A percentile compares a stretch with the other conserved stretches of the same genome.
Evolutionary conservation across 2,113 vertebrate genomes (phyloP).

Genomic region (Acrocephalus arundinaceus): DNA sequence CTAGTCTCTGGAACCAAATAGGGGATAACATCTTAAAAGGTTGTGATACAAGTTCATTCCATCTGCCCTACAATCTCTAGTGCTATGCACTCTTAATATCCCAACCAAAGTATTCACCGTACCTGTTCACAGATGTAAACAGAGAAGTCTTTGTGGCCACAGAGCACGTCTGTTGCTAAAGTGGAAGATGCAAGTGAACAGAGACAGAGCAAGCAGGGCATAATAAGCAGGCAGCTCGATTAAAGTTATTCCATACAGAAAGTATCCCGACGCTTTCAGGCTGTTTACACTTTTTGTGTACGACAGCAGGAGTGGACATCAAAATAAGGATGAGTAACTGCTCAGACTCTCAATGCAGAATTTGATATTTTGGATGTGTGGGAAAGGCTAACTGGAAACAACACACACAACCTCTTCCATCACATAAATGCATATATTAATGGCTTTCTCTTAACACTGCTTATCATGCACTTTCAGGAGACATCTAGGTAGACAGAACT

Average conservation of each 20-base stretch:
- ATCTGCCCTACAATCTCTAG: not conserved
- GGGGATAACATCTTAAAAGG: not conserved
- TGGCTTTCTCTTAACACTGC: not conserved
- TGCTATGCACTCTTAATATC: not conserved
- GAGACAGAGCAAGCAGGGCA: not conserved
- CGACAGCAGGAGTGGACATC: fast-evolving
- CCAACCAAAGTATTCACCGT: not conserved
- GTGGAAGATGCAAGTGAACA: not conserved
- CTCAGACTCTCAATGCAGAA: not conserved
- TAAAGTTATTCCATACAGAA: not conserved
- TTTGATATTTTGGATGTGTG: not conserved
- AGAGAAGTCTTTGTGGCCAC: not conserved
- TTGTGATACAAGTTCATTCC: not conserved
- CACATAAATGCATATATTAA: not conserved
- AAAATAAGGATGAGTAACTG: not conserved
- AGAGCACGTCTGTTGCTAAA: not conserved
- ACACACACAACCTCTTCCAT: not conserved
- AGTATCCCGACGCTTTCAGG: not conserved
- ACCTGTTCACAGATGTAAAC: not conserved
- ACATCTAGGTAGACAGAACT: not conserved
- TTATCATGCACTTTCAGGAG: not conserved
- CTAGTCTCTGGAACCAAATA: not conserved
- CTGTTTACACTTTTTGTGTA: not conserved
- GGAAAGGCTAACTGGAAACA: not conserved
- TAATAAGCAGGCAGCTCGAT: not conserved